phyloP scores from a whole-genome alignment of 2,888 invertebrate genomes.

The Anarsia innoxiella region DNA sequence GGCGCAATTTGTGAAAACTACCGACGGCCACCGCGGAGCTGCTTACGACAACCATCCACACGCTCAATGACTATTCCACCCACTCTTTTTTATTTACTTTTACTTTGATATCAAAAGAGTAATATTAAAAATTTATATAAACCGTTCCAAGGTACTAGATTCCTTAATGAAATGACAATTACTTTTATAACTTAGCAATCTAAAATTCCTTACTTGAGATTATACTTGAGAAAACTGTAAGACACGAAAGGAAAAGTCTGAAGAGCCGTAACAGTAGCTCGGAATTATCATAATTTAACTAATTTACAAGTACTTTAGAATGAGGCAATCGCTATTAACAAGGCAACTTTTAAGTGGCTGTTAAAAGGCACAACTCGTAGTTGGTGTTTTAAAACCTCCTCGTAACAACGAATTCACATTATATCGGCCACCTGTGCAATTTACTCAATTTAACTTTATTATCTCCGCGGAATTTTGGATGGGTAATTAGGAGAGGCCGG shows the following conservation, averaged over 20 bases:
- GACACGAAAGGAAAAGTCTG: slow-evolving; percentile 2
- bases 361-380: slow-evolving; percentile 33
- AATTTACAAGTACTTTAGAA: slow-evolving; percentile 19
- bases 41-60: slow-evolving; percentile 1
- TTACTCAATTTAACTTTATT: slow-evolving; percentile 60
- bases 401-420: slow-evolving; percentile 29
- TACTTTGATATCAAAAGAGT: no score
- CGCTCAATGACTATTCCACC: slow-evolving; percentile 1
- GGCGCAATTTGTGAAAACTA: slow-evolving; percentile 50
- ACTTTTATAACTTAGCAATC: no score
- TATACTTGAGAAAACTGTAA: no score
- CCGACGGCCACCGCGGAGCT: slow-evolving; percentile 33
- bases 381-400: slow-evolving; percentile 34
- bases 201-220: no score
- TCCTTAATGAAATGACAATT: no score
- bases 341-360: slow-evolving; percentile 30
- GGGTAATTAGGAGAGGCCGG: slow-evolving; percentile 44
- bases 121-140: no score
- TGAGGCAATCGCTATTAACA: slow-evolving; percentile 19
- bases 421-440: slow-evolving; percentile 49
- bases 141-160: no score
- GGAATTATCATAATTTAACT: slow-evolving; percentile 15
- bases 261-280: slow-evolving; percentile 4
- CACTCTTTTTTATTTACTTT: slow-evolving; percentile 2
- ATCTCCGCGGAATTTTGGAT: slow-evolving; percentile 43